Evolutionary conservation across 2,113 vertebrate genomes (phyloP), one percentile per base, ranked within the genome.

Genomic region (Tinamus guttatus): DNA sequence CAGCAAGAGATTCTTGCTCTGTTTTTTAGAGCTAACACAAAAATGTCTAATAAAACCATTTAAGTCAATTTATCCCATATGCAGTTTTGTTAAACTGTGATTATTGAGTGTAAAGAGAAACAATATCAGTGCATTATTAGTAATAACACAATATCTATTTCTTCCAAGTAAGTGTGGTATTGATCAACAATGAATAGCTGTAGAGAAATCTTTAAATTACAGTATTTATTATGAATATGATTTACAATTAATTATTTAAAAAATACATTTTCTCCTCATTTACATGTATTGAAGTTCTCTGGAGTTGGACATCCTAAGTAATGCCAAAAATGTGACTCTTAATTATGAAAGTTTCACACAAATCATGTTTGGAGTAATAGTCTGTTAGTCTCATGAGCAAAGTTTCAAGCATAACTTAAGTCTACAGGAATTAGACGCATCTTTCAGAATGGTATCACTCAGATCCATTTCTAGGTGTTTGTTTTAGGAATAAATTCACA

Each of bases 141-240:
- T 90, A 73, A 88, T 41, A 91, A 28, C 13, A 62, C 80, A 79
- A 9, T 56, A 81, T 60, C 68, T 89, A 6, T 82, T 87, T 87
- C 56, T 91, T 90, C 77, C 2, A 24, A 92, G 30, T 32, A 87
- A 81, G 18, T 32, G 5, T 76, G 56, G 38, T 96, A 95, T 87
- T 89, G 85, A 94, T 89, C 95, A 79, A 82, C 77, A 88, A 47
- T 78, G 40, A 94, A 95, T 81, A 94, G 30, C 63, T 94, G 65
- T 68, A 95, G 51, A 97, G 9, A 38, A 81, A 93, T 89, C 24
- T 93, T 93, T 80, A 89, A 89, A 96, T 95, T 96, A 65, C 30
- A 68, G 56, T 80, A 92, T 91, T 97, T 94, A 91, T 93, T 95
- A 95, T 92, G 77, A 70, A 80, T 89, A n/a, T 81, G 78, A 80